Base-by-base conservation (phyloP, 2,113 vertebrate genomes). In the Entomyzon cyanotis region DNA sequence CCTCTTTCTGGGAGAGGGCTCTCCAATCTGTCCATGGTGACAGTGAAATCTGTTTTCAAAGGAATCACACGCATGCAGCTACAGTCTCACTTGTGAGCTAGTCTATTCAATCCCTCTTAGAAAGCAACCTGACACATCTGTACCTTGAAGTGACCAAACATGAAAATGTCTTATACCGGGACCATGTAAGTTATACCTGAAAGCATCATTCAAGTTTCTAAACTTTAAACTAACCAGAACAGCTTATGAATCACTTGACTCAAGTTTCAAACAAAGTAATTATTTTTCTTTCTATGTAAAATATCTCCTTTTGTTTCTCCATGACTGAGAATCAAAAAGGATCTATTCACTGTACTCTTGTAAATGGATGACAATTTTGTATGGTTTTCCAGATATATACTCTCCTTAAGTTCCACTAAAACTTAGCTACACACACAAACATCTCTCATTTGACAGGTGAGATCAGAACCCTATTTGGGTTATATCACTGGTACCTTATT, bases 121-220 rank as follows among this genome's bases (percentile, higher is more conserved):
- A 74, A 78, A 75, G 7, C 64, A 70, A 87, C 30, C 23, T 67
- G 50, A 53, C 25, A 65, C 17, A 49, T 15, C 12, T n/a, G 2
- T 16, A 33, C 17, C 63, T 39, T 82, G 44, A 89, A 75, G 49
- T 0, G 2, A 74, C 7, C 37, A 86, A 87, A 41, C 9, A 80
- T 0, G 0, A 73, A 60, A 67, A 22, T n/a, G 16, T 35, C 21
- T 87, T 82, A 35, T 28, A 47, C 2, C 35, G 6, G 37, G 28
- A 86, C 5, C 30, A 46, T 3, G 5, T 19, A 53, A 58, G 37
- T 56, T 78, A 59, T 1, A 82, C 5, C 22, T 68, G 39, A 84
- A 87, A 82, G 56, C 19, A 76, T n/a, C 24, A 73, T 6, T 86
- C 31, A 70, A 52, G 28, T 44, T 46, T 64, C 77, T 87, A 33